Conservation (phyloP, 2,888 invertebrate genomes). For the Beris chalybata region DNA sequence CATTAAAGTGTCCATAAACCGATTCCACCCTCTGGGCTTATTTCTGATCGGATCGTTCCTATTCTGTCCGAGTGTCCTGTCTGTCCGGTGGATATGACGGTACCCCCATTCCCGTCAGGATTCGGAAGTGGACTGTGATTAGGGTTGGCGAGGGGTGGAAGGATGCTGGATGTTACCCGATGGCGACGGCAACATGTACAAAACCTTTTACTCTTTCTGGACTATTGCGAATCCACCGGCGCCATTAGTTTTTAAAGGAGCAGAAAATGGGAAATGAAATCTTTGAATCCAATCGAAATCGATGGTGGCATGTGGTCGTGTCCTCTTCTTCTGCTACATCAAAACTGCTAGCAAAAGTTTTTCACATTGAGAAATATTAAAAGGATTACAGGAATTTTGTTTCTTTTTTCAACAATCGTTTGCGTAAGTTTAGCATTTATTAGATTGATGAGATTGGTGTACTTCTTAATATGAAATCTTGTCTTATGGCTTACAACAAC, state of each 20-base stretch:
- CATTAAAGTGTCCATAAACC: conserved; percentile 30
- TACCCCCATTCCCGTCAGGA: neutral
- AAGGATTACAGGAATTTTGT: too few relatives aligned
- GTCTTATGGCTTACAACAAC: too few relatives aligned
- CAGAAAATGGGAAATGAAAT: neutral
- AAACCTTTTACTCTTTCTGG: conserved; percentile 18
- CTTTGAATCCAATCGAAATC: conserved; percentile 7
- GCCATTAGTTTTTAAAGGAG: conserved; percentile 27
- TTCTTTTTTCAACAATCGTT: too few relatives aligned
- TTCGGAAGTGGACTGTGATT: neutral
- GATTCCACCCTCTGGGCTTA: conserved; percentile 7
- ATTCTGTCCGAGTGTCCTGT: conserved; percentile 15
- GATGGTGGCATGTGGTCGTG: too few relatives aligned
- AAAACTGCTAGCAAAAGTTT: too few relatives aligned
- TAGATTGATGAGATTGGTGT: too few relatives aligned
- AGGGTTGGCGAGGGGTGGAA: neutral
- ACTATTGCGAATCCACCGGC: conserved; percentile 10
- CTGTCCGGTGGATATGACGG: conserved; percentile 2
- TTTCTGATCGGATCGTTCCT: conserved; percentile 14
- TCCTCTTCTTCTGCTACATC: too few relatives aligned
- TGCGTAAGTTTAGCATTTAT: too few relatives aligned
- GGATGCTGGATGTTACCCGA: neutral
- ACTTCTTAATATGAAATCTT: too few relatives aligned
- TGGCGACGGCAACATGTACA: conserved; percentile 4
- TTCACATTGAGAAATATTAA: too few relatives aligned